phyloP scores from a whole-genome alignment of 1,140 invertebrate species.

The Lethrus apterus region DNA sequence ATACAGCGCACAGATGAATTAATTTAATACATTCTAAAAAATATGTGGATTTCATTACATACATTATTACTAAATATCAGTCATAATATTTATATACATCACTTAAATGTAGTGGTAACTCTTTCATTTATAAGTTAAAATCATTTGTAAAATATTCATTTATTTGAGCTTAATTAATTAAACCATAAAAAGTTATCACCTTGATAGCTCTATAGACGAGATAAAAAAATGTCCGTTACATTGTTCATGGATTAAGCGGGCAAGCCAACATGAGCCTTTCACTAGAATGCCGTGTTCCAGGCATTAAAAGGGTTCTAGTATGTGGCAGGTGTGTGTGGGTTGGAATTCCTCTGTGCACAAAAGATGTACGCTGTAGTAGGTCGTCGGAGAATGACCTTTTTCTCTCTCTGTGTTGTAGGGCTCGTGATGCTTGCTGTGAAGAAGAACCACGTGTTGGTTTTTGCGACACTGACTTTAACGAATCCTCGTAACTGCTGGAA shows the following conservation, averaged over 20 bases:
- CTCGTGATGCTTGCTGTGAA: constrained; percentile 6
- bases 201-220: not conserved
- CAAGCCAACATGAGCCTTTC: constrained; percentile 21
- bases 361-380: constrained; percentile 15
- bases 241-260: constrained; percentile 16
- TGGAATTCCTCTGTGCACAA: constrained; percentile 24
- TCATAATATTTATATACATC: too few species aligned
- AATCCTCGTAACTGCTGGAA: constrained; percentile 42
- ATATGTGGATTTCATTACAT: too few species aligned
- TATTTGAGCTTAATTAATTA: not conserved
- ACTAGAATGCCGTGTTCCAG: constrained; percentile 17
- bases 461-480: constrained; percentile 40
- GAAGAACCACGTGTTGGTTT: constrained; percentile 20
- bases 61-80: too few species aligned
- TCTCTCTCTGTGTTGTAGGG: constrained; percentile 16
- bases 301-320: constrained; percentile 23
- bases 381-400: constrained; percentile 21
- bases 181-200: not conserved
- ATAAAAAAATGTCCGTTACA: not conserved
- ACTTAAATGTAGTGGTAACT: too few species aligned
- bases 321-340: constrained; percentile 39
- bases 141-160: too few species aligned
- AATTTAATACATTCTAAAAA: too few species aligned
- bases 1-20: too few species aligned
- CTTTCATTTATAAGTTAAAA: too few species aligned